Percentiles rank a stretch among this genome's conserved stretches.
These are phyloP conservation scores for Hololepta plana DNA, from an alignment of 2,888 invertebrate species.

Conservation along the genomic window DNA sequence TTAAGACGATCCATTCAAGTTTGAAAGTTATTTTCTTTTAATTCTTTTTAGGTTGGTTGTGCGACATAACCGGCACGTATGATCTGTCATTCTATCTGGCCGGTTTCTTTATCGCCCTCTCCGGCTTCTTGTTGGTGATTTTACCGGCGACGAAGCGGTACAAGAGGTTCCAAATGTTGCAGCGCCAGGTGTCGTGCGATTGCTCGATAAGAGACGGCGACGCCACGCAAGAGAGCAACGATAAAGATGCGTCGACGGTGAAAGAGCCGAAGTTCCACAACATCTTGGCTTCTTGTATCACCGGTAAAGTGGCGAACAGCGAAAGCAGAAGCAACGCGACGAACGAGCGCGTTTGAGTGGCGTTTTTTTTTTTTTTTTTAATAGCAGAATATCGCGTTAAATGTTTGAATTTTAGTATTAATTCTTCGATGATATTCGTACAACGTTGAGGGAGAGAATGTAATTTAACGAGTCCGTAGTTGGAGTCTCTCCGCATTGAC, in stretches of 20 bases:
- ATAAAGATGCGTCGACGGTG: slow-evolving; percentile 7
- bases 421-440: too few relatives aligned
- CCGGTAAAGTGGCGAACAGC: slow-evolving; percentile 14
- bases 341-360: too few relatives aligned
- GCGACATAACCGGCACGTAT: slow-evolving; percentile 59
- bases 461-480: too few relatives aligned
- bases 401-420: too few relatives aligned
- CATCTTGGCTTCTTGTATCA: slow-evolving; percentile 16
- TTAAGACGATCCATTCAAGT: slow-evolving; percentile 3
- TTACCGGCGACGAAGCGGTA: slow-evolving; percentile 22
- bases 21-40: slow-evolving; percentile 4
- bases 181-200: slow-evolving; percentile 19
- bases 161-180: slow-evolving; percentile 17
- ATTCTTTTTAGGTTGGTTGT: slow-evolving; percentile 52
- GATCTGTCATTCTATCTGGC: slow-evolving; percentile 66
- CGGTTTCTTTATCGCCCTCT: slow-evolving; percentile 59
- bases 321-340: too few relatives aligned
- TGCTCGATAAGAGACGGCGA: slow-evolving; percentile 11
- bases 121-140: slow-evolving; percentile 43
- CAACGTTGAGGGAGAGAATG: too few relatives aligned
- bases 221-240: slow-evolving; percentile 4
- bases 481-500: too few relatives aligned
- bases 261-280: slow-evolving; percentile 15
- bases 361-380: too few relatives aligned
- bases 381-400: too few relatives aligned